Base-by-base conservation (phyloP, 2,797 vertebrate species). In the Tinamus major region DNA sequence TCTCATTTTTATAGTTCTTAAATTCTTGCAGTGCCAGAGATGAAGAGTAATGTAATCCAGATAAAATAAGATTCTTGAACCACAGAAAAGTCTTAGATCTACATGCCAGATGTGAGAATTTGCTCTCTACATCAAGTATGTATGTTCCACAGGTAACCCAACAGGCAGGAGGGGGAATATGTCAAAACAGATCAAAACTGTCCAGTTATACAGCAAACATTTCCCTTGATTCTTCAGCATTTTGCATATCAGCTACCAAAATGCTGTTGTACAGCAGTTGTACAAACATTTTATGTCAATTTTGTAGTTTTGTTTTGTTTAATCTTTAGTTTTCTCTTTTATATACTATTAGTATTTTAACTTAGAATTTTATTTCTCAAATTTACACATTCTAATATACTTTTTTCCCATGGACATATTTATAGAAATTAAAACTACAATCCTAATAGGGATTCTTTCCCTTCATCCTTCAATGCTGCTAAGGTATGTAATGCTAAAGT, bases 1-100 rank as follows among this genome's bases (percentile, higher is more conserved):
- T 95, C 68, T 94, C 4, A 62, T 93, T 91, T 92, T 88, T 92
- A 80, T 21, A 88, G 21, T 70, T 92, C 86, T 93, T 91, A 90
- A 92, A 67, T 85, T 92, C 39, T 93, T 95, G 48, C 87, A 53
- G 14, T 95, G 63, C 70, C 65, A 90, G 19, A 85, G 62, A 88
- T 79, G 58, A 79, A 76, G n/a, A 85, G 31, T 72, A 85, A 85
- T 67, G 35, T 91, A 90, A 81, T 93, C 51, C 80, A 96, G 84
- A 87, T 19, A 94, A 92, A 93, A 35, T 75, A 87, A 89, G 65
- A 85, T 91, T 94, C 19, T 67, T 92, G 49, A 95, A 64, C 29
- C 14, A 23, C 88, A 82, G 89, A 56, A 84, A 82, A 90, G 44
- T 76, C 55, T 92, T 67, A 81, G 39, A 76, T 92, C 53, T 89